Evolutionary conservation across 2,797 vertebrate species (phyloP), one percentile per base, ranked within the genome.

Genomic region (Scolopax bukidnonensis): DNA sequence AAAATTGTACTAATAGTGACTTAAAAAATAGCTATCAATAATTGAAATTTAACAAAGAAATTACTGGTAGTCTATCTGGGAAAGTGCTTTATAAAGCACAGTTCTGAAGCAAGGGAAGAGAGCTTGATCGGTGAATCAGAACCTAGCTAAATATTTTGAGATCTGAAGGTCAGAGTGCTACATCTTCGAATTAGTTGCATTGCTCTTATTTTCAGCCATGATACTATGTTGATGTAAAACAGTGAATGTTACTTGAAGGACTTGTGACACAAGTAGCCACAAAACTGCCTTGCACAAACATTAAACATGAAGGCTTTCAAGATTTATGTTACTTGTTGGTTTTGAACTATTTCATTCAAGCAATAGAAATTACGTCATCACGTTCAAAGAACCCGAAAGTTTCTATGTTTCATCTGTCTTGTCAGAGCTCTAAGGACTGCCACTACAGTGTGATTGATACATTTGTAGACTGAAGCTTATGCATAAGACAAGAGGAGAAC

Each of bases 291-390:
- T 78, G 36, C 48, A 69, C 61, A 85, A 76, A 71, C 11, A 16
- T 56, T 38, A 73, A 81, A 81, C 16, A 15, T 25, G 30, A 89
- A 73, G n/a, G 11, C 24, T 91, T 78, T 83, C 33, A 60, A 68
- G 53, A 50, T 9, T 81, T 68, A 18, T 0, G 2, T 60, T 83
- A 80, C 28, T 64, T 61, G 24, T 30, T 89, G 33, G 20, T 83
- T 85, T 80, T 48, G 19, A 92, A 80, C 78, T 94, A 43, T 54
- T 92, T 93, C 36, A 92, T 40, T 78, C 17, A 71, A 78, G 40
- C n/a, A 94, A 63, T 5, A 57, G 43, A 63, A 93, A 83, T 81
- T 54, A 87, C 12, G 38, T 33, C 19, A 85, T 6, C 24, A 47
- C 23, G 50, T 78, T 86, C 53, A 93, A 91, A 92, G 75, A 87